Evolutionary conservation across 2,113 vertebrate species (phyloP).

Genomic region (Amphiprion percula): DNA sequence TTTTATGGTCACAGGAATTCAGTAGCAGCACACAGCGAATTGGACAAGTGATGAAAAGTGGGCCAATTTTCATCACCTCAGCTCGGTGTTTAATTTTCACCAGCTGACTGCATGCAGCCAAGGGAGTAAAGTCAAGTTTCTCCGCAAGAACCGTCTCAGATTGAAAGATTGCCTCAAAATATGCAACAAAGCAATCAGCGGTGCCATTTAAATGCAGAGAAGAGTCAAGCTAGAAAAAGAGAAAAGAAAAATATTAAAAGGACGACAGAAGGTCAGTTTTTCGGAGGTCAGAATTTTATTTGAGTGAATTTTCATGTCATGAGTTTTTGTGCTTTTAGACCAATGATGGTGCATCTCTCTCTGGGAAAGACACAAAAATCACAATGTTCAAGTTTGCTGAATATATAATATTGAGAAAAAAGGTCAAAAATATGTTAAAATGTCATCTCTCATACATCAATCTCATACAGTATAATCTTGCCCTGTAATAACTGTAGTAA

Average conservation of each 20-base stretch:
- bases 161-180: neutral
- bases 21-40: constrained; percentile 31
- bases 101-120: neutral
- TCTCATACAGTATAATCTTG: no score
- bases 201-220: neutral
- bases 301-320: no score
- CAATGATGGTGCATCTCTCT: no score
- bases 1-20: constrained; percentile 37
- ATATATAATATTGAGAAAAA: no score
- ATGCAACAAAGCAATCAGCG: neutral
- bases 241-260: neutral
- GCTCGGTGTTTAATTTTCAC: neutral
- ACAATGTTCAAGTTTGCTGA: no score
- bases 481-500: neutral
- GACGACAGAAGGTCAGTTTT: neutral
- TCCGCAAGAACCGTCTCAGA: neutral
- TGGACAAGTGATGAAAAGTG: constrained; percentile 60
- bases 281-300: neutral
- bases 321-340: no score
- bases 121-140: neutral
- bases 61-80: constrained; percentile 47
- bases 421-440: no score
- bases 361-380: no score
- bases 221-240: neutral
- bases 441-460: no score